phyloP scores from a whole-genome alignment of 30 jellyfish, hydroid and myxozoan genomes.

The Chironex yamaguchii region DNA sequence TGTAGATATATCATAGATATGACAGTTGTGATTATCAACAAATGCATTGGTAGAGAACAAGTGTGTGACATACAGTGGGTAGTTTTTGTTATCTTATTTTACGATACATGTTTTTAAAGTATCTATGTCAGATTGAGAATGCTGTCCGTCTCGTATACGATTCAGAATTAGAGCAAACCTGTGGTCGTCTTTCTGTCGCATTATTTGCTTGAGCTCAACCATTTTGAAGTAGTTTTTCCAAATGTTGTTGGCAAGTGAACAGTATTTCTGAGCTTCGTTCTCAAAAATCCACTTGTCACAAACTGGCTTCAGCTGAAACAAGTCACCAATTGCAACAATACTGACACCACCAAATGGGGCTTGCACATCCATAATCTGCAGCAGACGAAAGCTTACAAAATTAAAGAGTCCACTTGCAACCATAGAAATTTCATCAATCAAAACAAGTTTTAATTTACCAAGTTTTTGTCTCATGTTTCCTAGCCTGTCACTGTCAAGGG shows the following conservation, averaged over 20 bases:
- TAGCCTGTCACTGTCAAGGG: conserved; percentile 11
- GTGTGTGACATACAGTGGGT: not conserved
- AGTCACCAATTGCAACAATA: conserved; percentile 30
- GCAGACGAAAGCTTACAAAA: not conserved
- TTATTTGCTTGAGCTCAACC: conserved; percentile 1
- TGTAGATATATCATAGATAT: not conserved
- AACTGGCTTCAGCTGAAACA: conserved; percentile 1
- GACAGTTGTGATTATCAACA: not conserved
- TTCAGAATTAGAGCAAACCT: not conserved
- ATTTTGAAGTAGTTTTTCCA: conserved; percentile 9
- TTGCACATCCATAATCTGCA: not conserved
- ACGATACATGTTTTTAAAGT: not conserved
- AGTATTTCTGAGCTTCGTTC: not conserved
- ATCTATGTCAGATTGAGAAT: not conserved
- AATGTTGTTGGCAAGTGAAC: not conserved
- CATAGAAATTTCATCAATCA: conserved; percentile 53
- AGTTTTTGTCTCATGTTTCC: not conserved
- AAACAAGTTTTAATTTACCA: not conserved
- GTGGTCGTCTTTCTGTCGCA: conserved; percentile 4
- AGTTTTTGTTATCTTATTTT: not conserved
- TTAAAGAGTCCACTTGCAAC: conserved; percentile 15
- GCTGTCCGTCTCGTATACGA: not conserved
- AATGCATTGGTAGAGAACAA: conserved; percentile 12
- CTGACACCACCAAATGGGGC: conserved; percentile 32
- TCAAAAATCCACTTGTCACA: conserved; percentile 42